Percentiles rank a stretch among this genome's conserved stretches.
Evolutionary conservation across 2,797 vertebrate species (phyloP).

Genomic region (Rhincodon typus): DNA sequence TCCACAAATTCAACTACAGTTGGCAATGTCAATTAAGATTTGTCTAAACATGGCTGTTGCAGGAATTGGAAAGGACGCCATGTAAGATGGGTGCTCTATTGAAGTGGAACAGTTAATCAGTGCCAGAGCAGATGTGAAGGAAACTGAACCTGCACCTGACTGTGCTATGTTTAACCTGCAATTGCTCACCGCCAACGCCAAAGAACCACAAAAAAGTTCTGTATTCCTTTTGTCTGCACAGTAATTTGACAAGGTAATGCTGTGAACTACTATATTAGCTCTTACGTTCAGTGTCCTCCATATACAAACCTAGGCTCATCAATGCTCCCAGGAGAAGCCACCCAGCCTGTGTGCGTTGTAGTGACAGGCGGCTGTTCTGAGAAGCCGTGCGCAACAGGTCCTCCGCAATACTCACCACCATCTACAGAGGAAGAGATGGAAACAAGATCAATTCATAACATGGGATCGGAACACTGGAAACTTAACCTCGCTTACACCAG

Average conservation of each 20-base stretch:
- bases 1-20: neutral
- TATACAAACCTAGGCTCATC: slow-evolving; percentile 84
- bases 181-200: neutral
- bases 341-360: slow-evolving; percentile 92
- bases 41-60: neutral
- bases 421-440: slow-evolving; percentile 56
- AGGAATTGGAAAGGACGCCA: neutral
- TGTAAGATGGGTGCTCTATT: neutral
- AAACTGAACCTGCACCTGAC: too few relatives aligned
- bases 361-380: slow-evolving; percentile 90
- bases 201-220: neutral
- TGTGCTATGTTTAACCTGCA: neutral
- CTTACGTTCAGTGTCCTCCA: neutral
- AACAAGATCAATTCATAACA: neutral
- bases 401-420: slow-evolving; percentile 96
- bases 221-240: too few relatives aligned
- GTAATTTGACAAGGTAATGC: neutral
- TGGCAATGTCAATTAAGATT: neutral
- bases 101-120: neutral
- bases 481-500: neutral
- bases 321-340: slow-evolving; percentile 95
- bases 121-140: too few relatives aligned
- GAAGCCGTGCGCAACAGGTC: slow-evolving; percentile 89
- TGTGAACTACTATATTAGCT: neutral
- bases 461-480: neutral